Evolutionary conservation across 2,113 vertebrate species (phyloP), one percentile per base, ranked within the genome.

Genomic region (Chelonoidis abingdonii): DNA sequence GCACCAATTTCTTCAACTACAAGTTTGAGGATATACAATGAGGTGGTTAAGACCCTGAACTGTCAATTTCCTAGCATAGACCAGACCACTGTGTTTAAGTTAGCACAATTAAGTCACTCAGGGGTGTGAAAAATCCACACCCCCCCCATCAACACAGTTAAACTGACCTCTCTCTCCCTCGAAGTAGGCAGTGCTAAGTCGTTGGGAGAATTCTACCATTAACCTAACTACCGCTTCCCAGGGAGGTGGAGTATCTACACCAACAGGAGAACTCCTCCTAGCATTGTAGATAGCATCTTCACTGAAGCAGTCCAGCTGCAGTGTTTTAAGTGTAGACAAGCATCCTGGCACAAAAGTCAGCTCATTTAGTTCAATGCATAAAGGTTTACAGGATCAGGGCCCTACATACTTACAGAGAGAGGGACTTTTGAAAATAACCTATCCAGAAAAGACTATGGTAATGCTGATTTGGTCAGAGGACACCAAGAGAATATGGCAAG

Each of bases 401-500:
- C 31, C 35, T 13, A n/a, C 35, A n/a, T 17, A 65, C 59, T 35
- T 69, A 69, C 59, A 31, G 29, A 6, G 13, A 35, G 59, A 62
- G 59, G 59, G 14, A 65, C 62, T n/a, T 65, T 8, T 54, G 19
- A 65, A 65, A 65, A 65, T 35, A n/a, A 69, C 8, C 31, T 69
- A n/a, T n/a, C 62, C 62, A n/a, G 62, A n/a, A 35, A 69, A 69
- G 14, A 69, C 62, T 69, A 69, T 69, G 31, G 35, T 17, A 16
- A n/a, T 69, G 8, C 8, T 69, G 62, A 35, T 69, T n/a, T 69
- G 13, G 16, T 69, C 6, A 69, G 35, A 69, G 62, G 35, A 69
- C 62, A 31, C 62, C 17, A 3, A 19, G 16, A 69, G 14, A 69
- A 69, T 50, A 1, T 0, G n/a, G 35, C 13, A 54, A 13, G 25